Evolutionary conservation across 2,113 vertebrate species (phyloP).

Genomic region (Macaca mulatta): DNA sequence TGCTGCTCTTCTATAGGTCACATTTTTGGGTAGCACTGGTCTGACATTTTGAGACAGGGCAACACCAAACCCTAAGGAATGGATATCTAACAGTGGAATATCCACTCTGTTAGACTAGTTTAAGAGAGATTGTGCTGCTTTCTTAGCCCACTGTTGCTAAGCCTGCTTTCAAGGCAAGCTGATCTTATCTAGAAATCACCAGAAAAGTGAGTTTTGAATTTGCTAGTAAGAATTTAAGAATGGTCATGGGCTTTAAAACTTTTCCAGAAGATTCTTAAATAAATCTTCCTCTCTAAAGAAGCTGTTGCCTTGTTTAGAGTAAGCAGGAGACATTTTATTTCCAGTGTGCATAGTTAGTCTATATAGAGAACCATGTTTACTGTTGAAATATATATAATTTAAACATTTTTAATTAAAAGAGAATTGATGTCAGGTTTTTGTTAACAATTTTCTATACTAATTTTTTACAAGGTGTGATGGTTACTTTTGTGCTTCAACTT

Average conservation of each 20-base stretch:
- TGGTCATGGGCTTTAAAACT: background rate
- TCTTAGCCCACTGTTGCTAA: background rate
- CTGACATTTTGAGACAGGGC: background rate
- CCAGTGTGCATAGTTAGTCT: background rate
- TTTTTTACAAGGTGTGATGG: background rate
- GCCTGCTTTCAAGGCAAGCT: background rate
- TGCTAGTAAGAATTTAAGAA: background rate
- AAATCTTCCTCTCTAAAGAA: background rate
- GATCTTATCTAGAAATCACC: conserved; percentile 5
- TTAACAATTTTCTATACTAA: background rate
- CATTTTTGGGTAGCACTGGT: background rate
- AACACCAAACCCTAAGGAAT: background rate
- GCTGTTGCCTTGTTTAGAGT: background rate
- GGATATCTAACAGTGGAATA: background rate
- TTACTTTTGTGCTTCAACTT: background rate
- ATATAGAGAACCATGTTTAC: background rate
- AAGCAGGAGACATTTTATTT: background rate
- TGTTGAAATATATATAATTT: background rate
- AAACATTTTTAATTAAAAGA: background rate
- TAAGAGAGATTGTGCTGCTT: background rate
- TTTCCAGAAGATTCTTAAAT: background rate
- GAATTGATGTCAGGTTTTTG: background rate
- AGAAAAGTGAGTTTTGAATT: background rate
- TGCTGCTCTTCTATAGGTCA: background rate
- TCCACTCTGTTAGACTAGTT: background rate